Percentiles rank a stretch among this genome's conserved stretches.
phyloP scores from a whole-genome alignment of 23 tunicate genomes.

The Diplosoma virens region DNA sequence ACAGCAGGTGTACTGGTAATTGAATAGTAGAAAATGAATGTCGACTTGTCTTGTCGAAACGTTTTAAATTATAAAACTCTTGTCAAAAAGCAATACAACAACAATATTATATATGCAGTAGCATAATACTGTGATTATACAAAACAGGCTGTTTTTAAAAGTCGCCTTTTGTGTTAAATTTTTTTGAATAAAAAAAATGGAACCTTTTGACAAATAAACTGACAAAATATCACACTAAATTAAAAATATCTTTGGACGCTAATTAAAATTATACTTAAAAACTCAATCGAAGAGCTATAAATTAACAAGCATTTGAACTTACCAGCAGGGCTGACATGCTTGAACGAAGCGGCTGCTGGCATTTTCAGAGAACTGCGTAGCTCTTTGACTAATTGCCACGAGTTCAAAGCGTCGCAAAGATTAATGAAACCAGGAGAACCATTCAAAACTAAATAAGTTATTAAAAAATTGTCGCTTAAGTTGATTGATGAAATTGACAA shows the following conservation, averaged over 20 bases:
- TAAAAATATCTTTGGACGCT: too few relatives aligned
- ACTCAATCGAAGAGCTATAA: neutral
- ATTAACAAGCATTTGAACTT: neutral
- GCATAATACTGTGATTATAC: too few relatives aligned
- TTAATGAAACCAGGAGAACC: conserved; percentile 90
- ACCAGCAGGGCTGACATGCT: conserved; percentile 97
- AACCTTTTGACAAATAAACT: too few relatives aligned
- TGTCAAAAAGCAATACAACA: neutral
- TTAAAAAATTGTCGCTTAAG: too few relatives aligned
- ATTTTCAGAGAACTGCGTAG: conserved; percentile 30
- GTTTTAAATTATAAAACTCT: neutral
- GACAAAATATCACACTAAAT: too few relatives aligned
- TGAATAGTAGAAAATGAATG: neutral
- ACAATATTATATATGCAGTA: neutral
- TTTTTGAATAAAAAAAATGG: too few relatives aligned
- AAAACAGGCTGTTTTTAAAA: too few relatives aligned
- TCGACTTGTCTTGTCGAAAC: too few relatives aligned
- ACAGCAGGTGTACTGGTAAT: neutral
- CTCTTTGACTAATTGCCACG: conserved; percentile 88
- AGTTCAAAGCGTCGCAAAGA: conserved; percentile 86
- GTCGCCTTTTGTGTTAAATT: too few relatives aligned
- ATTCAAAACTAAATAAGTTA: conserved; percentile 84
- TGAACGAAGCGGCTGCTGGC: conserved; percentile 86
- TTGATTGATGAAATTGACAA: too few relatives aligned
- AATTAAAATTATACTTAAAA: too few relatives aligned